Percentiles rank a stretch among this genome's conserved stretches.
Evolutionary conservation across 2,888 invertebrate species (phyloP).

Genomic region (Pilophorus perplexus): DNA sequence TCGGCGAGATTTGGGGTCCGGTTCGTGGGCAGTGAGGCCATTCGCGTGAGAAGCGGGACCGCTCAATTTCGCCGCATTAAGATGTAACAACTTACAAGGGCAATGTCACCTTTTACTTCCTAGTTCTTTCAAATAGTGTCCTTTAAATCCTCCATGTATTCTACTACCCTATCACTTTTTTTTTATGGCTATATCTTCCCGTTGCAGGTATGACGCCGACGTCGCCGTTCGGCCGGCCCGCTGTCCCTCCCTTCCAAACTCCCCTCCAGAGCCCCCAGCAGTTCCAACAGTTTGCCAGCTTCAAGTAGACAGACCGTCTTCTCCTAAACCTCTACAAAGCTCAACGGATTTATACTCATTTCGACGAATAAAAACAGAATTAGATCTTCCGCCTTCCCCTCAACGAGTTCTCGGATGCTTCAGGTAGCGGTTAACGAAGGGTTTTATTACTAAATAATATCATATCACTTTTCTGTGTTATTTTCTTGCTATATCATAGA

Average conservation of each 20-base stretch:
- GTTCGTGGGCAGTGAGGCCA: too few relatives aligned
- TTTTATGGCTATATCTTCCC: not conserved
- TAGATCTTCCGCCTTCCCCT: constrained; percentile 23
- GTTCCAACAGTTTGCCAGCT: constrained; percentile 40
- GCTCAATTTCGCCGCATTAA: too few relatives aligned
- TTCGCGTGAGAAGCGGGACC: too few relatives aligned
- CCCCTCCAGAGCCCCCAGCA: constrained; percentile 28
- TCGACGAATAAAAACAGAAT: constrained; percentile 2
- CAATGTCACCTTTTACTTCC: too few relatives aligned
- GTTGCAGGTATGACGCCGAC: constrained; percentile 22
- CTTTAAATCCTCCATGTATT: too few relatives aligned
- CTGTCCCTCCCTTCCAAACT: constrained; percentile 16
- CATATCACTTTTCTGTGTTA: constrained; percentile 1
- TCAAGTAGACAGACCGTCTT: constrained; percentile 32
- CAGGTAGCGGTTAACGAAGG: constrained; percentile 9
- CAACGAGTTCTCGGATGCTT: not conserved
- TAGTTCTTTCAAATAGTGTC: too few relatives aligned
- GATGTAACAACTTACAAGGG: too few relatives aligned
- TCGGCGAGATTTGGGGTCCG: too few relatives aligned
- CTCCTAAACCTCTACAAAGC: not conserved
- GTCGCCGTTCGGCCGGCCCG: constrained; percentile 28
- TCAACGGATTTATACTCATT: constrained; percentile 27
- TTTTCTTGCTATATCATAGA: not conserved
- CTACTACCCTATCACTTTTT: not conserved
- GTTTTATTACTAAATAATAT: not conserved